Evolutionary conservation across 2,797 vertebrate species (phyloP).

Genomic region (Merluccius polli): DNA sequence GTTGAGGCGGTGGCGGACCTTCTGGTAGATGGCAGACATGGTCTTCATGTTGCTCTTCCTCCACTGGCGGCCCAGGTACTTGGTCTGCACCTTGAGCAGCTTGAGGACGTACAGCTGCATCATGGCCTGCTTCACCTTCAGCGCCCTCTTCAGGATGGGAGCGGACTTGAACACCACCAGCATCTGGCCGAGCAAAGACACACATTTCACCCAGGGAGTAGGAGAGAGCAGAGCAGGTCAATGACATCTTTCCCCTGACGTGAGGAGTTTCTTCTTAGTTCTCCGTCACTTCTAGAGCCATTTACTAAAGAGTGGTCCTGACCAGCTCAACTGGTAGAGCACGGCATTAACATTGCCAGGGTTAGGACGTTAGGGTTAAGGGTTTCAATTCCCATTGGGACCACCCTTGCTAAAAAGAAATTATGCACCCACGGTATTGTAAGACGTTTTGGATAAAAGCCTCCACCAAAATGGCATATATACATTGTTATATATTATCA

Average conservation of each 20-base stretch:
- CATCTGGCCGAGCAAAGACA: slow-evolving; percentile 74
- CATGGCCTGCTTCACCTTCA: slow-evolving; percentile 97
- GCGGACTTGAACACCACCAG: slow-evolving; percentile 97
- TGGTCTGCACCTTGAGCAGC: slow-evolving; percentile 95
- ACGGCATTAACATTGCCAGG: too few relatives aligned
- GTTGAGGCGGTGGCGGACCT: slow-evolving; percentile 93
- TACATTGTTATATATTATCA: too few relatives aligned
- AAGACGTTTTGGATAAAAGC: too few relatives aligned
- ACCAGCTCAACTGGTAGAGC: too few relatives aligned
- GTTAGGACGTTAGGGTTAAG: too few relatives aligned
- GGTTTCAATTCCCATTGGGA: too few relatives aligned
- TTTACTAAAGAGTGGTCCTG: too few relatives aligned
- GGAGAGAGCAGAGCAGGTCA: background rate
- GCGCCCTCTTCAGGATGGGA: slow-evolving; percentile 92
- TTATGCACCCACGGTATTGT: too few relatives aligned
- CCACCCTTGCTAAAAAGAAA: too few relatives aligned
- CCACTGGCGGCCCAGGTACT: slow-evolving; percentile 96
- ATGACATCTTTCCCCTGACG: background rate
- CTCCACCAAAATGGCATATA: too few relatives aligned
- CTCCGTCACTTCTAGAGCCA: too few relatives aligned
- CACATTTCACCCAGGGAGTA: background rate
- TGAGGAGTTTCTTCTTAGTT: too few relatives aligned
- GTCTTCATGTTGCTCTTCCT: slow-evolving; percentile 99
- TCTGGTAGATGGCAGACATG: slow-evolving; percentile 98
- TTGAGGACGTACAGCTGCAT: slow-evolving; percentile 96